phyloP scores from a whole-genome alignment of 2,888 invertebrate genomes.

The Onchidella celtica region DNA sequence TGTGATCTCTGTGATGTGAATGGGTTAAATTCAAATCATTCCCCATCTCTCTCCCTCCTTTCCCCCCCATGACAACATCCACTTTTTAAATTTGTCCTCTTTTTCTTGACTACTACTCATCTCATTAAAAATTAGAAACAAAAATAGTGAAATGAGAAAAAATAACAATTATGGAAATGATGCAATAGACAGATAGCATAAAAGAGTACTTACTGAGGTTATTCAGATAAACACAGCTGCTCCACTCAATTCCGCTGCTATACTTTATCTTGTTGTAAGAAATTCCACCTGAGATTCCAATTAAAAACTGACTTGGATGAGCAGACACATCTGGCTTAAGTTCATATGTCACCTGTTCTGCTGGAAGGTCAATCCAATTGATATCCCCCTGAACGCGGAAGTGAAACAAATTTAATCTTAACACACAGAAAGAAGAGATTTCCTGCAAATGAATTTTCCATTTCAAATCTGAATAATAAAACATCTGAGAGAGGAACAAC shows the following conservation, averaged over 20 bases:
- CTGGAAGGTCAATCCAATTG: constrained; percentile 1
- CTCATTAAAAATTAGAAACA: too few species aligned
- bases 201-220: constrained; percentile 36
- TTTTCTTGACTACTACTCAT: too few species aligned
- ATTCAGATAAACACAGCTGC: constrained; percentile 2
- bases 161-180: not conserved
- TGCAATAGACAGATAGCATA: not conserved
- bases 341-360: constrained; percentile 29
- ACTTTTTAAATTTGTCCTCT: too few species aligned
- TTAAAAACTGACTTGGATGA: constrained; percentile 1
- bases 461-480: too few species aligned
- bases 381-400: constrained; percentile 24
- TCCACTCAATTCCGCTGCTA: constrained; percentile 41
- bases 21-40: too few species aligned
- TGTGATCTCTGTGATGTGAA: too few species aligned
- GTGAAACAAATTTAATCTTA: too few species aligned
- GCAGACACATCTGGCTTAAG: not conserved
- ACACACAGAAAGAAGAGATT: not conserved
- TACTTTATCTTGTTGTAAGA: not conserved
- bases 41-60: too few species aligned
- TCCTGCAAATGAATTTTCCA: not conserved
- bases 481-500: too few species aligned
- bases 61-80: too few species aligned
- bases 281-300: constrained; percentile 36
- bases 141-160: not conserved